A percentile compares a stretch with the other conserved stretches of the same genome.
Evolutionary conservation across 1,140 invertebrate genomes (phyloP).

Genomic region (Oscheius sp.): DNA sequence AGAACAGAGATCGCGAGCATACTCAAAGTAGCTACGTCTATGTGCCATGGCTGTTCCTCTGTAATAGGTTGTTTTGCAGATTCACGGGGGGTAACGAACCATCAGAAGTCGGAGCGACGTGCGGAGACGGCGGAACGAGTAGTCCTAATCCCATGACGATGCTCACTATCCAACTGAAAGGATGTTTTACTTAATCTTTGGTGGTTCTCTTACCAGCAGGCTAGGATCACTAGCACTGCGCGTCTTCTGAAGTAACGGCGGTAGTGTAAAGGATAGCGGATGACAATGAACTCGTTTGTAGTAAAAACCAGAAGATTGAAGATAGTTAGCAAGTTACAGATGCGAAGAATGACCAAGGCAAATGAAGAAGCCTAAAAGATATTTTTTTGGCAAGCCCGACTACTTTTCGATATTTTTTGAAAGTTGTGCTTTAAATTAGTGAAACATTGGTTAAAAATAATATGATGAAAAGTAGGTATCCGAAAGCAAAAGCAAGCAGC

Average conservation of each 20-base stretch:
- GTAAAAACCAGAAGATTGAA: conserved; percentile 60
- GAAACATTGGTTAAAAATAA: not conserved
- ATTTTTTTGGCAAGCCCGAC: not conserved
- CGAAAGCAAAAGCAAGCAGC: no score
- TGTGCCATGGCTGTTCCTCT: conserved; percentile 22
- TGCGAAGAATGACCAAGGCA: conserved; percentile 53
- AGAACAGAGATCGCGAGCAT: conserved; percentile 25
- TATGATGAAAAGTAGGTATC: not conserved
- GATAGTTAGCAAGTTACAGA: conserved; percentile 58
- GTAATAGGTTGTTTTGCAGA: not conserved
- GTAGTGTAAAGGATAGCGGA: conserved; percentile 60
- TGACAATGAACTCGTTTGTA: conserved; percentile 59
- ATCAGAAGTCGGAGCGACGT: not conserved
- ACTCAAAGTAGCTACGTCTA: conserved; percentile 38
- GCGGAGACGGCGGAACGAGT: conserved; percentile 53
- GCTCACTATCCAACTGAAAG: conserved; percentile 54
- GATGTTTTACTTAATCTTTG: not conserved
- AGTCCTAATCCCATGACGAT: conserved; percentile 56
- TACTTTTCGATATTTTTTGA: not conserved
- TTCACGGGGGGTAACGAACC: not conserved
- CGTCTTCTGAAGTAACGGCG: conserved; percentile 55
- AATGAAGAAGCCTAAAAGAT: conserved; percentile 30
- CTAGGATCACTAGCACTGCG: conserved; percentile 54
- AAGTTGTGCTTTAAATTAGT: not conserved
- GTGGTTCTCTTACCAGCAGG: conserved; percentile 42